Conservation (phyloP, 2,888 invertebrate species). For the Idaea biselata region DNA sequence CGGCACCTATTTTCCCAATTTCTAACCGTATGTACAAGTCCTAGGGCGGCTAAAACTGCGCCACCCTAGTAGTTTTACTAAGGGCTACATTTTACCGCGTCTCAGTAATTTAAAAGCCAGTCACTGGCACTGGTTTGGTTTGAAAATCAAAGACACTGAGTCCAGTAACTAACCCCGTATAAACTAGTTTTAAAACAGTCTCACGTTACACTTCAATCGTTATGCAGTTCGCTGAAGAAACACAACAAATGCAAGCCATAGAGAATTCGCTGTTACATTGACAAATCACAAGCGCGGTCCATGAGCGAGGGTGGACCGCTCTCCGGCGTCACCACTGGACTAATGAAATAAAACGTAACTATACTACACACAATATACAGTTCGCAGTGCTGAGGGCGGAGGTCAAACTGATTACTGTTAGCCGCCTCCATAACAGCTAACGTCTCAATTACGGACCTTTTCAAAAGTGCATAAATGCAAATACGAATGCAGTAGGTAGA, state of each 20-base stretch:
- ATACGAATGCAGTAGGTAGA: background rate
- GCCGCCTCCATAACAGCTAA: background rate
- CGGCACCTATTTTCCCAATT: no score
- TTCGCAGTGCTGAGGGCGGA: constrained; percentile 4
- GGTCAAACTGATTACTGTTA: background rate
- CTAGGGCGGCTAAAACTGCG: no score
- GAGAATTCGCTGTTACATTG: background rate
- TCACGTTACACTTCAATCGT: background rate
- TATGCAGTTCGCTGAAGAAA: background rate
- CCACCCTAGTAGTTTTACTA: no score
- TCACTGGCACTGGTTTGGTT: no score
- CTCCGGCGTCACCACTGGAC: background rate
- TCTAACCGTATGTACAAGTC: no score
- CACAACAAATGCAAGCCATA: background rate
- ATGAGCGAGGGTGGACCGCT: background rate
- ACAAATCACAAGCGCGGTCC: background rate
- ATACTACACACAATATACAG: background rate
- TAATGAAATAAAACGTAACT: constrained; percentile 3
- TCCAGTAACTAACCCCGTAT: background rate
- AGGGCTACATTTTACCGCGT: no score
- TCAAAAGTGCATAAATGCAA: background rate
- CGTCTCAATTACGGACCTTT: background rate
- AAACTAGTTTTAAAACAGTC: background rate
- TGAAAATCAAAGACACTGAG: no score
- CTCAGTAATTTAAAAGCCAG: no score